These are phyloP conservation scores for Pimephales promelas DNA, from an alignment of 2,113 vertebrate species.

Conservation along the genomic window DNA sequence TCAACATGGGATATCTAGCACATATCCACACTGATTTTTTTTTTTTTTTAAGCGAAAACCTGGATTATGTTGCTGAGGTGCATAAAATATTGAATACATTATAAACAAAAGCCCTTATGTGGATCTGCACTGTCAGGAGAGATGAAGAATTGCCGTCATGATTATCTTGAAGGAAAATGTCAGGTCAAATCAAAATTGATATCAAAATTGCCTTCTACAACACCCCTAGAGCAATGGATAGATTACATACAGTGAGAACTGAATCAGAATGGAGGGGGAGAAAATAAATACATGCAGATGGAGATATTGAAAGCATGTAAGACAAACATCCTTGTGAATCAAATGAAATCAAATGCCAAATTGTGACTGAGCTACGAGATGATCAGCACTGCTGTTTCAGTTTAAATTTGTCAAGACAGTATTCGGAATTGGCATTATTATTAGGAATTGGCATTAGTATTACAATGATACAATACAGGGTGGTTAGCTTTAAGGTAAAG, in stretches of 20 bases:
- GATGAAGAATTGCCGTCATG: background rate
- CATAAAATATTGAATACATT: slow-evolving; percentile 31
- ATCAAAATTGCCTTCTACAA: background rate
- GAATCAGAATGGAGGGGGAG: background rate
- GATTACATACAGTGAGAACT: slow-evolving; percentile 18
- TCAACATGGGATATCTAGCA: slow-evolving; percentile 30
- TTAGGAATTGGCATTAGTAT: slow-evolving; percentile 37
- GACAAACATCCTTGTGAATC: slow-evolving; percentile 32
- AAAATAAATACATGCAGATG: slow-evolving; percentile 9
- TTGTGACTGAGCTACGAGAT: slow-evolving; percentile 29
- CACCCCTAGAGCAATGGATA: slow-evolving; percentile 8
- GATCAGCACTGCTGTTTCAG: slow-evolving; percentile 40
- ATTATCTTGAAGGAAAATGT: slow-evolving; percentile 22
- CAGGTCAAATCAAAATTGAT: slow-evolving; percentile 39
- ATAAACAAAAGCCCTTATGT: slow-evolving; percentile 11
- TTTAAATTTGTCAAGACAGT: slow-evolving; percentile 36
- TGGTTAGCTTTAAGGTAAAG: slow-evolving; percentile 48
- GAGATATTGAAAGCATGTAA: slow-evolving; percentile 38
- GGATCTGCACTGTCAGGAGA: background rate
- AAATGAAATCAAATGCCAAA: slow-evolving; percentile 51
- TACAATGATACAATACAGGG: slow-evolving; percentile 35
- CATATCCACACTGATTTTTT: background rate
- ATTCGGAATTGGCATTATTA: slow-evolving; percentile 16
- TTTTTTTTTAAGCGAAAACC: background rate
- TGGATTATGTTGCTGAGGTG: slow-evolving; percentile 9